phyloP scores from a whole-genome alignment of 2,797 vertebrate species.

The Crenichthys baileyi region DNA sequence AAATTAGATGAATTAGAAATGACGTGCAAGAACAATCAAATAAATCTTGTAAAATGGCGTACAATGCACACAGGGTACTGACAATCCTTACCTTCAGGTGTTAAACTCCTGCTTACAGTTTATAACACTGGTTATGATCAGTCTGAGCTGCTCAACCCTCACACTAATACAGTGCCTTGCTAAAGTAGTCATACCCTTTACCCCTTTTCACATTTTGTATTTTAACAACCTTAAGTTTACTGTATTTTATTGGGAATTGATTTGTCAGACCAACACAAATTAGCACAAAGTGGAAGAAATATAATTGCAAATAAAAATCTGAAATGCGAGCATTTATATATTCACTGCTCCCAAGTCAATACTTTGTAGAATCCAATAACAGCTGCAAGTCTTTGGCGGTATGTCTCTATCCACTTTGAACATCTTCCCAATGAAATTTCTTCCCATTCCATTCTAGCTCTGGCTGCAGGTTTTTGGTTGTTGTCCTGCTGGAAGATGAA shows the following conservation, averaged over 20 bases:
- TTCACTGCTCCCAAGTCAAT: background rate
- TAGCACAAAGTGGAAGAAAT: background rate
- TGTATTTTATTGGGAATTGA: background rate
- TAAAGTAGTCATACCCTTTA: background rate
- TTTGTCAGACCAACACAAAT: background rate
- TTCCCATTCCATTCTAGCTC: no score
- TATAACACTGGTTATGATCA: constrained; percentile 32
- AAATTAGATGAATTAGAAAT: constrained; percentile 46
- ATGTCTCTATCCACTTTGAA: background rate
- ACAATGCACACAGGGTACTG: constrained; percentile 31
- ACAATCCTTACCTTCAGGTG: constrained; percentile 19
- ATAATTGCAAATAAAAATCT: background rate
- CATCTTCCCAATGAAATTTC: no score
- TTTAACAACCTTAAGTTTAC: background rate
- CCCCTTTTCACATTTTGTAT: background rate
- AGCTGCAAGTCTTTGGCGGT: background rate
- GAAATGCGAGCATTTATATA: background rate
- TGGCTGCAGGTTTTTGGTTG: background rate
- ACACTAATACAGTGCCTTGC: background rate
- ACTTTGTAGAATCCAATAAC: background rate
- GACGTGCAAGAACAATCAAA: constrained; percentile 21
- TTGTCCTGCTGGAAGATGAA: background rate
- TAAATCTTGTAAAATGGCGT: constrained; percentile 34
- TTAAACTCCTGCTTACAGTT: constrained; percentile 26
- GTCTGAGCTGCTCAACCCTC: background rate